Conservation (phyloP, 2,797 vertebrate species). For the Coilia nasus region DNA sequence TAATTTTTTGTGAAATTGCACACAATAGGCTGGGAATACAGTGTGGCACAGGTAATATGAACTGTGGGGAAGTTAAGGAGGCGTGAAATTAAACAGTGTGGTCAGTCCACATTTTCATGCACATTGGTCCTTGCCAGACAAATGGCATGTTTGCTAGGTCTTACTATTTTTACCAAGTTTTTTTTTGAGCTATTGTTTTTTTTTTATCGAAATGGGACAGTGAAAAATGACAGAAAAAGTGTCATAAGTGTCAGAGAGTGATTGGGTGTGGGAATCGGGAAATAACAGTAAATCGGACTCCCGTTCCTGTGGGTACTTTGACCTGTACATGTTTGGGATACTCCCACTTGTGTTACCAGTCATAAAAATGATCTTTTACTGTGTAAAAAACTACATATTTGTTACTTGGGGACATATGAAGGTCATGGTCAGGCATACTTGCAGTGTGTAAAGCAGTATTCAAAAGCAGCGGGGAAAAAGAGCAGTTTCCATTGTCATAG, state of each 20-base stretch:
- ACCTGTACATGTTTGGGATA: neutral
- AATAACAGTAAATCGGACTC: neutral
- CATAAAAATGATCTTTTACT: neutral
- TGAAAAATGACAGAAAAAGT: neutral
- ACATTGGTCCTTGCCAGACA: slow-evolving; percentile 52
- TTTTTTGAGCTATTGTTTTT: neutral
- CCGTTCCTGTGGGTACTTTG: neutral
- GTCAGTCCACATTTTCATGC: slow-evolving; percentile 56
- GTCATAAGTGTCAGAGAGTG: neutral
- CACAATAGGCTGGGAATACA: slow-evolving; percentile 58
- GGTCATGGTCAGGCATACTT: neutral
- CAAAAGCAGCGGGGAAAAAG: neutral
- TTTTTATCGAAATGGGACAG: neutral
- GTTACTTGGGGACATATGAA: neutral
- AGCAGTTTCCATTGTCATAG: neutral
- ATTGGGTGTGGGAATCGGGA: neutral
- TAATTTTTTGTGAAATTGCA: slow-evolving; percentile 59
- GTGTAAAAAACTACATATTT: neutral
- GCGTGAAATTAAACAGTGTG: slow-evolving; percentile 74
- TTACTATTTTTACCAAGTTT: neutral
- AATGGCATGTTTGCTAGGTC: slow-evolving; percentile 46
- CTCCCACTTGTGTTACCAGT: neutral
- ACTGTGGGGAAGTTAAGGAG: slow-evolving; percentile 73
- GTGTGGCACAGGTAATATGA: slow-evolving; percentile 69
- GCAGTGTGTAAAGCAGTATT: neutral